phyloP scores from a whole-genome alignment of 2,797 vertebrate genomes.

The Rhabdophis nuchalis region DNA sequence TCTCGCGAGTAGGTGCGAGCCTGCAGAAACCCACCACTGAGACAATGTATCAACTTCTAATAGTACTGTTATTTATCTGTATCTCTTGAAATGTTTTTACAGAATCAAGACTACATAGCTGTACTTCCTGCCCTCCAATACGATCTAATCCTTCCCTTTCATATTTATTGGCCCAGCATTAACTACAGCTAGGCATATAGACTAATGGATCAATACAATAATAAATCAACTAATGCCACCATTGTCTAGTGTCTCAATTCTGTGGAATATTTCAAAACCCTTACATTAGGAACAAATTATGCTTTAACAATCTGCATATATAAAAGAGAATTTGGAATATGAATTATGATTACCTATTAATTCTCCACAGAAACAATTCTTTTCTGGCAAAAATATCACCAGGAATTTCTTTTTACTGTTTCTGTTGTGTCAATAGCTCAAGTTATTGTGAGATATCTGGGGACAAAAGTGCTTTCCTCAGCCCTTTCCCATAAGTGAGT shows the following conservation, averaged over 20 bases:
- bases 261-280: neutral
- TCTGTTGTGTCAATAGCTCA: neutral
- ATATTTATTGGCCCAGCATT: neutral
- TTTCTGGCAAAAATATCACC: neutral
- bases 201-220: neutral
- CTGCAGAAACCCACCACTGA: no score
- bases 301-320: neutral
- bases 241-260: neutral
- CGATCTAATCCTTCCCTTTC: neutral
- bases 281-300: neutral
- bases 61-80: neutral
- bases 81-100: neutral
- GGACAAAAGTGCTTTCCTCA: neutral
- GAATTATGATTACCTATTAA: neutral
- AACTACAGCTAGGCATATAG: neutral
- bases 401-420: neutral
- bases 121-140: neutral
- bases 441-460: neutral
- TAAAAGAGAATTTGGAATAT: neutral
- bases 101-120: neutral
- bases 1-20: no score
- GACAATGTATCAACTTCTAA: neutral
- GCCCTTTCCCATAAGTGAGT: neutral
- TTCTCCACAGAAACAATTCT: neutral
- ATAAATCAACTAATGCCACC: neutral